phyloP scores from a whole-genome alignment of 2,797 vertebrate genomes.

The Sebastes goodei region DNA sequence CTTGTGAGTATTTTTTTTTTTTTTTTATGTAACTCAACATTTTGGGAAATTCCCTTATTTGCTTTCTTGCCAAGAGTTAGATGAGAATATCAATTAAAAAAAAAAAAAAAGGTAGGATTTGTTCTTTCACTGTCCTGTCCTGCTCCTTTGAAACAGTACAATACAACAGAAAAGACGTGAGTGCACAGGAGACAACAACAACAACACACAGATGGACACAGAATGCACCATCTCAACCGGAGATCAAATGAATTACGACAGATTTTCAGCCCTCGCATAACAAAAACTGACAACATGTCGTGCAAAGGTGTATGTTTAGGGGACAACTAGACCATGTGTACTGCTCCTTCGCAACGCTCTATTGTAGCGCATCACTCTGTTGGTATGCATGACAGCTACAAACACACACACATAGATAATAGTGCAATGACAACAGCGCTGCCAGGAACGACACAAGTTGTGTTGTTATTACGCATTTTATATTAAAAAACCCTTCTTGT shows the following conservation, averaged over 20 bases:
- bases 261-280: accelerated
- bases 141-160: neutral
- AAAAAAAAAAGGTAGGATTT: neutral
- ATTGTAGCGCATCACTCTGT: neutral
- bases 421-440: constrained; percentile 22
- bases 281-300: neutral
- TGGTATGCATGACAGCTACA: constrained; percentile 4
- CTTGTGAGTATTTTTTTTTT: too few relatives aligned
- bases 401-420: constrained; percentile 15
- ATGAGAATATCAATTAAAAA: neutral
- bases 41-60: neutral
- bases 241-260: neutral
- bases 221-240: neutral
- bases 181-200: neutral
- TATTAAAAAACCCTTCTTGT: neutral
- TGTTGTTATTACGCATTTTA: neutral
- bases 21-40: neutral
- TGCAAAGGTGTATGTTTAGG: neutral
- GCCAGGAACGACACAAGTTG: neutral
- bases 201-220: constrained; percentile 1
- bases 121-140: neutral
- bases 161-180: neutral
- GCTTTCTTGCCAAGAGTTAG: neutral
- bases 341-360: neutral
- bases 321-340: neutral